phyloP scores from a whole-genome alignment of 2,113 vertebrate genomes.

The Hiodon alosoides region DNA sequence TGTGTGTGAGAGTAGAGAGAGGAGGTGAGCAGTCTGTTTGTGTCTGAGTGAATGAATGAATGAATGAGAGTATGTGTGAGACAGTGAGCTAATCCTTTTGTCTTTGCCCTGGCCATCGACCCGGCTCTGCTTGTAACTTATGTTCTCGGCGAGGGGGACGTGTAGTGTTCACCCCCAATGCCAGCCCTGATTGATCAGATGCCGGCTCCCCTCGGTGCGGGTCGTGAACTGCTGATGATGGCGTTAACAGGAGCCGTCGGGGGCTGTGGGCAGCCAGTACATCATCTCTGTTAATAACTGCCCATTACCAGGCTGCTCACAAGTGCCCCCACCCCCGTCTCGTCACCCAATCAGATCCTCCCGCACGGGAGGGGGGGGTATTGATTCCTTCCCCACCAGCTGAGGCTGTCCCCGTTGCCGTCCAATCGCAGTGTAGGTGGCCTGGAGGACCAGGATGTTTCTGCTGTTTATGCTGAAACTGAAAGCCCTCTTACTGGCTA shows the following conservation, averaged over 20 bases:
- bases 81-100: background rate
- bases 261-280: constrained; percentile 9
- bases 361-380: background rate
- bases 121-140: background rate
- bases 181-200: constrained; percentile 20
- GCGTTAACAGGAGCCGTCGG: constrained; percentile 8
- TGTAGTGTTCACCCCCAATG: constrained; percentile 1
- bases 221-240: constrained; percentile 22
- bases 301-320: constrained; percentile 10
- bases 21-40: too few species aligned
- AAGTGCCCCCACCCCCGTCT: background rate
- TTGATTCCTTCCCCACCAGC: background rate
- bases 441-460: background rate
- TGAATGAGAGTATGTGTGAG: background rate
- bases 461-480: background rate
- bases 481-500: too few species aligned
- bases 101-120: background rate
- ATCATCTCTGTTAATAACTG: constrained; percentile 17
- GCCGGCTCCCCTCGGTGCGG: constrained; percentile 7
- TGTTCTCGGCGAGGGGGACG: background rate
- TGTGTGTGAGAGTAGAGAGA: background rate
- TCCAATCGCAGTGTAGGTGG: too few species aligned
- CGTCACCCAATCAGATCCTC: background rate
- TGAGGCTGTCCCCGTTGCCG: background rate
- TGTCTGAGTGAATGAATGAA: background rate